phyloP scores from a whole-genome alignment of 1,140 invertebrate species.

The Cydia fagiglandana region DNA sequence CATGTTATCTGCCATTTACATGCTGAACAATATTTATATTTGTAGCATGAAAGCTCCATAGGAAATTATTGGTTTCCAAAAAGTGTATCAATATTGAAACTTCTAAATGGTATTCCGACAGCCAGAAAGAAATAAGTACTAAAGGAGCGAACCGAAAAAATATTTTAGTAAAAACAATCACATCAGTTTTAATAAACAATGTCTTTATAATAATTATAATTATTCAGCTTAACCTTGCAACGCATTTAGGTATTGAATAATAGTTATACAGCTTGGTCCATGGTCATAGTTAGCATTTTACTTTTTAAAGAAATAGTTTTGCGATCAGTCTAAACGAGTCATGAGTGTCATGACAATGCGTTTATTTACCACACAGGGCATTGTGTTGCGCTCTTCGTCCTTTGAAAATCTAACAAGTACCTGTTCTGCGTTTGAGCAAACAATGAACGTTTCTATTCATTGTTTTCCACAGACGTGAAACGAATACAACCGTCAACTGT shows the following conservation, averaged over 20 bases:
- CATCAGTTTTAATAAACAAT: too few species aligned
- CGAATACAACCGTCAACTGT: slow-evolving; percentile 13
- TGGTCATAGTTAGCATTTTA: neutral
- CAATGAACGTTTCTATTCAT: slow-evolving; percentile 19
- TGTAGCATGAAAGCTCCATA: neutral
- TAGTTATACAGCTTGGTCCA: neutral
- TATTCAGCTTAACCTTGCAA: neutral
- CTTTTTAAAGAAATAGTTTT: neutral
- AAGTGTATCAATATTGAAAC: neutral
- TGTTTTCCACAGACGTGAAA: slow-evolving; percentile 20
- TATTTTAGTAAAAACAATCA: too few species aligned
- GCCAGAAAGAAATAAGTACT: too few species aligned
- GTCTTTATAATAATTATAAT: neutral
- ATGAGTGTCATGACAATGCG: slow-evolving; percentile 9
- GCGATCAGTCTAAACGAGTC: neutral
- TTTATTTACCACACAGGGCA: neutral
- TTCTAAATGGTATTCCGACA: too few species aligned
- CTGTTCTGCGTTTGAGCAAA: slow-evolving; percentile 19
- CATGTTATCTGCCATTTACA: neutral
- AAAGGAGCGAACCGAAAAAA: too few species aligned
- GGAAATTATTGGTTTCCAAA: neutral
- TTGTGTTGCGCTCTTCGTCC: neutral
- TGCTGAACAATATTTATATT: neutral
- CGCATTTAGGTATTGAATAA: neutral
- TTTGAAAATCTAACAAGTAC: slow-evolving; percentile 17